Evolutionary conservation across 2,797 vertebrate species (phyloP), one percentile per base, ranked within the genome.

Genomic region (Anguilla anguilla): DNA sequence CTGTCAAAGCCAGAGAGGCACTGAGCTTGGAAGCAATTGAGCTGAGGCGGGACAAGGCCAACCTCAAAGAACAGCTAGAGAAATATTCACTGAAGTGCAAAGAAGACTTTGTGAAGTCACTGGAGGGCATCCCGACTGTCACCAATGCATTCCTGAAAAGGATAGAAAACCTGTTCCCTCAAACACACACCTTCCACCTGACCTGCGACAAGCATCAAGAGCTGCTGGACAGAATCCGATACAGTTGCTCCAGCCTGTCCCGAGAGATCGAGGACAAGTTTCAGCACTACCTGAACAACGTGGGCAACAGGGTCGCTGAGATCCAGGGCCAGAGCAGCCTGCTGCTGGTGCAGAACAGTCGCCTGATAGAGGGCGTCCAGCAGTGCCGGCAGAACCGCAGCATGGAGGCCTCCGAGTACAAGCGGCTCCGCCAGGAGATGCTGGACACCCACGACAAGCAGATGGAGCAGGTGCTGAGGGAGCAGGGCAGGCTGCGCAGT

Each of bases 231-330:
- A 93, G 95, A 89, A 96, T 97, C 88, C 94, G 92, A n/a, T 91
- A 49, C 85, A 96, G 96, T 84, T 97, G 97, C 91, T 94, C 93
- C 91, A 95, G 90, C 86, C 89, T 97, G 84, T 96, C 95, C 74
- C 91, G 85, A 46, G 94, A 96, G 0, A 94, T 96, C 77, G 95
- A 95, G 89, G 92, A 93, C 88, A 95, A 91, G 88, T 93, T 97
- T 49, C 96, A 97, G 91, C 31, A 0, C 2, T 96, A 96, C 90
- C 91, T 97, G 90, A 55, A 94, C 51, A 88, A 0, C 0, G 91
- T 97, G 25, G 96, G 95, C 0, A 64, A 85, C 1, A 87, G 93
- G 81, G 89, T 97, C 84, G 91, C 94, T 0, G 25, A 19, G 35
- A 95, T 93, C 83, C 88, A 94, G 3, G 39, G 11, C 0, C 89